Evolutionary conservation across 2,888 invertebrate genomes (phyloP).

Genomic region (Caenorhabditis sulstoni): DNA sequence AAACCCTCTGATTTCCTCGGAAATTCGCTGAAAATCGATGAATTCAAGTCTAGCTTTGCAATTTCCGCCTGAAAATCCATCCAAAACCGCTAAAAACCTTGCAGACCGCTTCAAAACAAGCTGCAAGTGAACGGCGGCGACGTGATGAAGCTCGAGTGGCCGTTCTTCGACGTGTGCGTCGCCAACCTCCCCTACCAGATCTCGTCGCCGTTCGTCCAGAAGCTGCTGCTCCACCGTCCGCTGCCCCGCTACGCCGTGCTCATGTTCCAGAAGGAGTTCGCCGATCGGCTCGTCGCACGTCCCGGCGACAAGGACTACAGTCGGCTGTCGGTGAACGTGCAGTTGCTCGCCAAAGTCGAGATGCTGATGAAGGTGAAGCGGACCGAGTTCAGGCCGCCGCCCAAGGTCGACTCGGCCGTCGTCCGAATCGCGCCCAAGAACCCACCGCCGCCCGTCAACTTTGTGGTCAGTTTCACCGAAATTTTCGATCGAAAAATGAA

Average conservation of each 20-base stretch:
- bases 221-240: slow-evolving; percentile 88
- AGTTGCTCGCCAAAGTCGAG: slow-evolving; percentile 94
- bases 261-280: slow-evolving; percentile 99
- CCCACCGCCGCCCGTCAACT: slow-evolving; percentile 87
- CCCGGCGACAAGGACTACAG: slow-evolving; percentile 98
- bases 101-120: slow-evolving; percentile 91
- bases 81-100: slow-evolving; percentile 78
- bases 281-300: slow-evolving; percentile 94
- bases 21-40: too few species aligned
- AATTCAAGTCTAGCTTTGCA: too few species aligned
- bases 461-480: slow-evolving; percentile 51
- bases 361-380: slow-evolving; percentile 88
- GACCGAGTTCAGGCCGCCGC: slow-evolving; percentile 98
- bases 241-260: slow-evolving; percentile 91
- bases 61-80: too few species aligned
- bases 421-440: slow-evolving; percentile 97
- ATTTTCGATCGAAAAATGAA: background rate
- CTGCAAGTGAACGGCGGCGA: slow-evolving; percentile 94
- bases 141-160: slow-evolving; percentile 93
- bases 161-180: slow-evolving; percentile 97
- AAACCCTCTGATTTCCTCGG: too few species aligned
- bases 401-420: slow-evolving; percentile 97
- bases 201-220: slow-evolving; percentile 89
- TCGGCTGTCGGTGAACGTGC: slow-evolving; percentile 95
- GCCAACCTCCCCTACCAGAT: slow-evolving; percentile 99